Evolutionary conservation across 2,888 invertebrate genomes (phyloP).

Genomic region (Boloria euphrosyne): DNA sequence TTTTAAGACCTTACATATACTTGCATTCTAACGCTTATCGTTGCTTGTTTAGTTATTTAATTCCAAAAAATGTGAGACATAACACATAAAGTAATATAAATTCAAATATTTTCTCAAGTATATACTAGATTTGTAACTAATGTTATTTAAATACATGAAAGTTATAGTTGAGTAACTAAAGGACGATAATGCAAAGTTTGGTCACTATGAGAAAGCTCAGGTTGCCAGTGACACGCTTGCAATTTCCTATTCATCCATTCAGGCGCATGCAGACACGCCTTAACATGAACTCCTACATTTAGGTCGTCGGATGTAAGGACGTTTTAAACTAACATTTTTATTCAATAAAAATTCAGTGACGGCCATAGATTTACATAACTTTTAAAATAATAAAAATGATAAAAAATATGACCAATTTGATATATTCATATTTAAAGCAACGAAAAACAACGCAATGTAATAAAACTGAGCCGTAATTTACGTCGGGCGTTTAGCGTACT

Average conservation of each 20-base stretch:
- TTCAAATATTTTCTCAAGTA: too few species aligned
- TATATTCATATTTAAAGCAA: background rate
- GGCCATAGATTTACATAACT: too few species aligned
- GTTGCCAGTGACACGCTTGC: constrained; percentile 1
- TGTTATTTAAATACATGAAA: background rate
- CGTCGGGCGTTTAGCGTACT: constrained; percentile 17
- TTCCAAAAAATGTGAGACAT: too few species aligned
- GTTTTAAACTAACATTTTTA: too few species aligned
- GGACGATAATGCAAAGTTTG: background rate
- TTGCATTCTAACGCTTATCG: too few species aligned
- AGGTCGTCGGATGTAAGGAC: background rate
- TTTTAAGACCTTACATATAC: too few species aligned
- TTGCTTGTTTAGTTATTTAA: too few species aligned
- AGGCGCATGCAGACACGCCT: constrained; percentile 9
- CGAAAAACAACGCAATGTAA: constrained; percentile 40
- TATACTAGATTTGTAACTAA: too few species aligned
- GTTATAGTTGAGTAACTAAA: background rate
- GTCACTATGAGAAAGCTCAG: background rate
- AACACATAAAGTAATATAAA: too few species aligned
- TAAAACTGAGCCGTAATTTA: constrained; percentile 25
- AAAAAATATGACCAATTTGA: background rate
- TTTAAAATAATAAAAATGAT: background rate
- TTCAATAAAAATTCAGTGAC: too few species aligned
- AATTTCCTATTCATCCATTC: constrained; percentile 5
- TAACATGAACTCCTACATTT: constrained; percentile 1